Base-by-base conservation (phyloP, 2,113 vertebrate genomes). In the Hystrix cristata region DNA sequence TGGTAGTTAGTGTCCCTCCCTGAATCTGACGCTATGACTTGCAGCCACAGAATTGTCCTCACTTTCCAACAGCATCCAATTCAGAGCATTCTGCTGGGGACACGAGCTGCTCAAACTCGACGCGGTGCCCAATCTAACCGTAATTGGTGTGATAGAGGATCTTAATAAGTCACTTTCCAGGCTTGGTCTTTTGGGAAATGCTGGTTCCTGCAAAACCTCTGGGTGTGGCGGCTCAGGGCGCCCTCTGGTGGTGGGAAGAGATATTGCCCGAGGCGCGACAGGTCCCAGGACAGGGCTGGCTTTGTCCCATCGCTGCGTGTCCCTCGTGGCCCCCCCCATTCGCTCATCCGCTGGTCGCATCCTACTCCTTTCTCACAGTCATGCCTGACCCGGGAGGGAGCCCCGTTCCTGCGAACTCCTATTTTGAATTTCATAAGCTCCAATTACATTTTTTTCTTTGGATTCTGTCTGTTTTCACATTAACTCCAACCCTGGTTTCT, bases 261-360 rank as follows among this genome's bases (percentile, higher is more conserved):
- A 0, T 13, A 13, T 7, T 0, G 15, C 84, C n/a, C 18, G 3
- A 72, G 48, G 8, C 0, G 0, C 0, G 18, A 5, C 1, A 46
- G 55, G 69, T 38, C 7, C 15, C 7, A 3, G n/a, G 1, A 10
- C 3, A 2, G 0, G 18, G 8, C 2, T 16, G 43, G 29, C 31
- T 16, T 15, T 21, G 71, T 19, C 21, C 71, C 43, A 5, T 27
- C 2, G 7, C 79, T 31, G 10, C 10, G 12, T 9, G 3, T 19
- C 69, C 88, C 38, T 23, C 10, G 15, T 21, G 34, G 16, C 53
- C 38, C 46, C 2, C 53, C 38, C 46, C 2, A 4, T 1, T 6
- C 29, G 23, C 38, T 31, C 3, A 1, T 46, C 27, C 0, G 64
- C 46, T n/a, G 8, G 14, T 21, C 16, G 3, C 27, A 1, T 27